These are phyloP conservation scores for Crocidura indochinensis DNA, from an alignment of 2,797 vertebrate species.

Conservation along the genomic window DNA sequence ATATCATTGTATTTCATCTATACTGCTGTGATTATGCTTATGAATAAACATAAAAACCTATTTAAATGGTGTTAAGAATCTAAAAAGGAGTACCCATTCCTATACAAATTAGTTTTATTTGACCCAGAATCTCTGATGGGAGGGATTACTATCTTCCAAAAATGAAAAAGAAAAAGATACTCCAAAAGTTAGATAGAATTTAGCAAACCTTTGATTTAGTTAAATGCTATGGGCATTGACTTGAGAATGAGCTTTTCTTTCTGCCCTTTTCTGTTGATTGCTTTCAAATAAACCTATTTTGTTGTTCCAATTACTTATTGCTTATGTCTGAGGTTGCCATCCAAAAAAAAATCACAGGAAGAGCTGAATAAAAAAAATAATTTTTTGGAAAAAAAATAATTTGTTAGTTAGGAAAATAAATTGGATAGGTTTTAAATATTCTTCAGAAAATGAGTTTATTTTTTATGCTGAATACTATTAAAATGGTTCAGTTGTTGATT, in stretches of 20 bases:
- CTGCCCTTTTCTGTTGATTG: background rate
- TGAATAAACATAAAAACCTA: background rate
- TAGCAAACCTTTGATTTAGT: background rate
- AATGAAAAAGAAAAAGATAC: background rate
- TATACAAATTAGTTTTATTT: no score
- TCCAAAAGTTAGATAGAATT: background rate
- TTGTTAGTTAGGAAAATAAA: background rate
- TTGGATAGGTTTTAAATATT: background rate
- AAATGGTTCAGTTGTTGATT: no score
- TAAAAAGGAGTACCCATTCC: background rate
- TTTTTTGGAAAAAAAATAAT: background rate
- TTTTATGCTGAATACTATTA: no score
- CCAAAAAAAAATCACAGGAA: background rate
- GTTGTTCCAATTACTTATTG: background rate
- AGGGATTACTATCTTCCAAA: no score
- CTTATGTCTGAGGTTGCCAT: background rate
- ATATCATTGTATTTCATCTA: background rate
- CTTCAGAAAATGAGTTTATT: no score
- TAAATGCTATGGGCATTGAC: background rate
- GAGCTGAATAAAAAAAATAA: background rate
- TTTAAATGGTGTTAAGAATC: background rate
- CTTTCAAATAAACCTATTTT: background rate
- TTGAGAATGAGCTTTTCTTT: background rate
- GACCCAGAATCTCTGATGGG: no score
- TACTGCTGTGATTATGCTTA: background rate